phyloP scores from a whole-genome alignment of 2,113 vertebrate genomes.

The Burhinus bistriatus region DNA sequence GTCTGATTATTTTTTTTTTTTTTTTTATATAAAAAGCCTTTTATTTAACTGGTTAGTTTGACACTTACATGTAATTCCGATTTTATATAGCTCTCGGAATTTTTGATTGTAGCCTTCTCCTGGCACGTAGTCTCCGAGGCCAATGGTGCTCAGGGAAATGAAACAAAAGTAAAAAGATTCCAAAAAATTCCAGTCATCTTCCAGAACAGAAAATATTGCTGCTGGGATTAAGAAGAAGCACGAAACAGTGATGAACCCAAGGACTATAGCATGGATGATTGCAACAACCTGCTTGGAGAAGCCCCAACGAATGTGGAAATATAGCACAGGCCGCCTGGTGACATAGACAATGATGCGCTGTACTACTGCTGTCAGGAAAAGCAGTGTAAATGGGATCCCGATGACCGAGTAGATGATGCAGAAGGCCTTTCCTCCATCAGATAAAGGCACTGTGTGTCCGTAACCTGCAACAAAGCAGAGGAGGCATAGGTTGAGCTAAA shows the following conservation, averaged over 20 bases:
- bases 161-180: slow-evolving; percentile 98
- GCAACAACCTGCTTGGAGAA: slow-evolving; percentile 89
- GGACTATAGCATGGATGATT: slow-evolving; percentile 81
- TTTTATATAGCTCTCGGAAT: slow-evolving; percentile 92
- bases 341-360: slow-evolving; percentile 90
- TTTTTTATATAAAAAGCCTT: background rate
- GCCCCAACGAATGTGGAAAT: slow-evolving; percentile 89
- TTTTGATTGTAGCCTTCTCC: slow-evolving; percentile 91
- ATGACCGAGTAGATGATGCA: slow-evolving; percentile 95
- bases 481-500: background rate
- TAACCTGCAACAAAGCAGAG: slow-evolving; percentile 79
- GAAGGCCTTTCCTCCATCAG: slow-evolving; percentile 93
- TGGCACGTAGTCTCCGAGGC: slow-evolving; percentile 94
- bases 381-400: slow-evolving; percentile 95
- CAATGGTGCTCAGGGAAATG: slow-evolving; percentile 96
- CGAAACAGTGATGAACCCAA: slow-evolving; percentile 80
- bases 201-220: slow-evolving; percentile 87
- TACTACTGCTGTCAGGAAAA: slow-evolving; percentile 95
- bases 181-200: slow-evolving; percentile 96
- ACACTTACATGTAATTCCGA: slow-evolving; percentile 92
- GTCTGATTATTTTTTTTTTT: too few relatives aligned
- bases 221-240: slow-evolving; percentile 95
- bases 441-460: slow-evolving; percentile 94
- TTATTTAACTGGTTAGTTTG: background rate
- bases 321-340: slow-evolving; percentile 84